Percentiles rank a stretch among this genome's conserved stretches.
Conservation (phyloP, 2,797 vertebrate species). For the Carduelis carduelis region DNA sequence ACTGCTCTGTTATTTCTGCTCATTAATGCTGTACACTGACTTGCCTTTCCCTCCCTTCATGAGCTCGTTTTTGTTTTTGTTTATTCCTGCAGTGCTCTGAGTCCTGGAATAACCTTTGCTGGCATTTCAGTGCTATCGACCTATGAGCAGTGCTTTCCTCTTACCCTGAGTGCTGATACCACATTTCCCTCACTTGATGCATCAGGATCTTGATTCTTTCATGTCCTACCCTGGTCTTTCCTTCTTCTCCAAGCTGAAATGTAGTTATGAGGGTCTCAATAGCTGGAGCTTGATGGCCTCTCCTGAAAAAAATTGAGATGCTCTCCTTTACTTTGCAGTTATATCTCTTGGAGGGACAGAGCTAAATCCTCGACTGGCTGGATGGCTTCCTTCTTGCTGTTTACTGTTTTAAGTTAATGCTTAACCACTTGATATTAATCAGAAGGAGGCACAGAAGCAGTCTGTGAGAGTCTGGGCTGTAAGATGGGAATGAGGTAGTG, state of each 20-base stretch:
- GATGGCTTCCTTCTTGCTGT: not conserved
- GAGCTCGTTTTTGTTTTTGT: not conserved
- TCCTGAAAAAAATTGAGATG: not conserved
- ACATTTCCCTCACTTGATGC: not conserved
- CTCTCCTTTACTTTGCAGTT: not conserved
- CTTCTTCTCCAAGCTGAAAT: not conserved
- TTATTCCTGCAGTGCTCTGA: fast-evolving
- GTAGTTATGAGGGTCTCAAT: not conserved
- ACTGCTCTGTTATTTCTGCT: not conserved
- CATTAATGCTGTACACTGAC: not conserved
- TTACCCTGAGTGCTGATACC: not conserved
- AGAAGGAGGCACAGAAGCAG: not conserved
- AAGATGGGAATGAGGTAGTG: not conserved
- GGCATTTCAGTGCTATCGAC: not conserved
- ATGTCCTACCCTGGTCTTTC: not conserved
- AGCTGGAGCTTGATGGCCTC: not conserved
- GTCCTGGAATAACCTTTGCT: not conserved
- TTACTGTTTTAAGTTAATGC: not conserved
- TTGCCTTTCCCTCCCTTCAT: not conserved
- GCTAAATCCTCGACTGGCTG: not conserved
- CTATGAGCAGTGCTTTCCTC: not conserved
- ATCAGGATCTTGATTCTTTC: not conserved
- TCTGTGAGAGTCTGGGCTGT: not conserved
- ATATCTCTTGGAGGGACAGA: not conserved
- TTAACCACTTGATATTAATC: not conserved